Base-by-base conservation (phyloP, 2,113 vertebrate genomes). In the Actinemys pallida region DNA sequence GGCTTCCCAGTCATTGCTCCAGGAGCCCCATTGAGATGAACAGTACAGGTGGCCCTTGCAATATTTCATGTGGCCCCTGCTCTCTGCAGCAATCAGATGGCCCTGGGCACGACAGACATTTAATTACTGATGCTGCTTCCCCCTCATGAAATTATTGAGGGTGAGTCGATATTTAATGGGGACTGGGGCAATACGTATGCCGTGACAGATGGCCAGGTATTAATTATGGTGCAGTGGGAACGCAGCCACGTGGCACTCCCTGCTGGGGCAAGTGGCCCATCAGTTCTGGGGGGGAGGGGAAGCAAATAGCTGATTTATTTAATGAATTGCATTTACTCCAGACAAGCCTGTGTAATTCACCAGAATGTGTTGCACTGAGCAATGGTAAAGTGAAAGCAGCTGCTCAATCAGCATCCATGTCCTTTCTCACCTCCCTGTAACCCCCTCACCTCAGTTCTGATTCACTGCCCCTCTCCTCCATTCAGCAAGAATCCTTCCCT, bases 111-210 rank as follows among this genome's bases (percentile, higher is more conserved):
- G 2, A 57, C 95, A 95, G 89, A 93, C 93, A 69, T 97, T 97
- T 97, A 96, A 97, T 98, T 96, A 97, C 94, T 96, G 95, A 94
- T 93, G 95, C 90, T 91, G 94, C 96, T 93, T 91, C 93, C 96
- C 81, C 97, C 94, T 97, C 90, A 76, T 94, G 49, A 89, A 97
- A 96, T 94, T 80, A 96, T 91, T 6, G 92, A 90, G 95, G 93
- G 96, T 97, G 96, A 95, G 83, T 96, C 92, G 92, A 93, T 96
- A 94, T 94, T 96, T 97, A 96, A 97, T 95, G 39, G 57, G 96
- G 95, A 90, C 96, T 49, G 95, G 95, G 95, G 93, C 95, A 95
- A 87, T 94, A 93, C 90, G 31, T 3, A 13, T 24, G 4, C 76
- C 8, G 86, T 87, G 94, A 95, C 93, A 95, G 95, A 94, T 93